A percentile compares a stretch with the other conserved stretches of the same genome.
Evolutionary conservation across 2,888 invertebrate genomes (phyloP).

Genomic region (Drosophila fungiperda): DNA sequence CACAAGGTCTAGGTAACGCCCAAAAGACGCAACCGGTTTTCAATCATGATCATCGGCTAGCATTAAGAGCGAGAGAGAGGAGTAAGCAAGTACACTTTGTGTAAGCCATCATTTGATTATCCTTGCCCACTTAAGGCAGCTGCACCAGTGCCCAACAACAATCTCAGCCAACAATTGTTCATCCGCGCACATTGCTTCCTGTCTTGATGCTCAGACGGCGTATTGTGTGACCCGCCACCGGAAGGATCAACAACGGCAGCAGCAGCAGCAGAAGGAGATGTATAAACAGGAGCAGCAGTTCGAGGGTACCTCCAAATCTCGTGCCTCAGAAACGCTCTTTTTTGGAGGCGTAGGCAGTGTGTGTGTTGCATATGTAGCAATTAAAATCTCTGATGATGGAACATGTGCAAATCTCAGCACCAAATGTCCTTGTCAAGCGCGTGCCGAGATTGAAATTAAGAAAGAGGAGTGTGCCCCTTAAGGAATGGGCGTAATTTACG

Average conservation of each 20-base stretch:
- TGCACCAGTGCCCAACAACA: slow-evolving; percentile 45
- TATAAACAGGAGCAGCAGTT: slow-evolving; percentile 11
- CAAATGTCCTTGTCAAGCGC: slow-evolving; percentile 41
- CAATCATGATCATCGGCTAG: slow-evolving; percentile 29
- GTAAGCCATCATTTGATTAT: slow-evolving; percentile 58
- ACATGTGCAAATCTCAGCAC: slow-evolving; percentile 77
- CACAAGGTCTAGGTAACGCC: slow-evolving; percentile 54
- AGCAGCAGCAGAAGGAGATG: slow-evolving; percentile 12
- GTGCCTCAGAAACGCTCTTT: slow-evolving; percentile 16
- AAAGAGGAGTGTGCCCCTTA: slow-evolving; percentile 8
- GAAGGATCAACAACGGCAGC: slow-evolving; percentile 75
- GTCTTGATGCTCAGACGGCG: slow-evolving; percentile 67
- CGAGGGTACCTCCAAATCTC: slow-evolving; percentile 46
- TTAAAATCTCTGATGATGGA: slow-evolving; percentile 67
- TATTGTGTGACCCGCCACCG: slow-evolving; percentile 71
- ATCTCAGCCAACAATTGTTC: slow-evolving; percentile 75
- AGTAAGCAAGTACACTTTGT: slow-evolving; percentile 68
- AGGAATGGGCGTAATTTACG: slow-evolving; percentile 39
- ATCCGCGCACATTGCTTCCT: slow-evolving; percentile 84
- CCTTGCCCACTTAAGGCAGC: slow-evolving; percentile 74
- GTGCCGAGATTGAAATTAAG: slow-evolving; percentile 42
- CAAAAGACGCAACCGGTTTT: slow-evolving; percentile 73
- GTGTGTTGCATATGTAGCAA: slow-evolving; percentile 83
- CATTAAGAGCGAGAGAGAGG: slow-evolving; percentile 23
- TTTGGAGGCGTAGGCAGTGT: slow-evolving; percentile 69